phyloP scores from a whole-genome alignment of 2,797 vertebrate genomes.

The Carcharodon carcharias region DNA sequence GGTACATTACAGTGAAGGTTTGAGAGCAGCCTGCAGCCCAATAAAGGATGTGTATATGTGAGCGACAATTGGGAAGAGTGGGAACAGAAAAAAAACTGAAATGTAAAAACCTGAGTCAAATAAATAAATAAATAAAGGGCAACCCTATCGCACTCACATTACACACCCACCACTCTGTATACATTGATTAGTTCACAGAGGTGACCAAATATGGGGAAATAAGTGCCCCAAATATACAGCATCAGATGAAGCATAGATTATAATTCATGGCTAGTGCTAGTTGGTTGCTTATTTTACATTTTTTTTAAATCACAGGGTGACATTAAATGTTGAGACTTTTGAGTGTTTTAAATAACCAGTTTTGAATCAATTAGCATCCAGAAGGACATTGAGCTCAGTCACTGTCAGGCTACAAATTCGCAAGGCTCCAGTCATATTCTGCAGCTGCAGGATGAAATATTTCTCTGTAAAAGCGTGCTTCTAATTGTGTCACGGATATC shows the following conservation, averaged over 20 bases:
- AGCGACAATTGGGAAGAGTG: neutral
- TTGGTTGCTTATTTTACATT: neutral
- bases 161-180: neutral
- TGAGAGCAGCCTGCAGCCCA: neutral
- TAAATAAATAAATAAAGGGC: slow-evolving; percentile 37
- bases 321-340: neutral
- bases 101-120: slow-evolving; percentile 35
- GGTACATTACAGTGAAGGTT: neutral
- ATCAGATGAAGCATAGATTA: neutral
- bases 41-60: neutral
- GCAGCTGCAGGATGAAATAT: neutral
- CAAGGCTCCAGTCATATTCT: neutral
- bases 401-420: neutral
- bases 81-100: neutral
- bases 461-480: neutral
- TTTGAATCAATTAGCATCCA: neutral
- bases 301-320: neutral
- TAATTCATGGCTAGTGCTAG: neutral
- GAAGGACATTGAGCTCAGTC: neutral
- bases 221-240: neutral
- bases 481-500: no score
- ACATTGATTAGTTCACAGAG: neutral
- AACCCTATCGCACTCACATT: neutral
- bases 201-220: neutral
- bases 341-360: neutral